A percentile compares a stretch with the other conserved stretches of the same genome.
Evolutionary conservation across 2,797 vertebrate species (phyloP).

Genomic region (Eidolon dupreanum): DNA sequence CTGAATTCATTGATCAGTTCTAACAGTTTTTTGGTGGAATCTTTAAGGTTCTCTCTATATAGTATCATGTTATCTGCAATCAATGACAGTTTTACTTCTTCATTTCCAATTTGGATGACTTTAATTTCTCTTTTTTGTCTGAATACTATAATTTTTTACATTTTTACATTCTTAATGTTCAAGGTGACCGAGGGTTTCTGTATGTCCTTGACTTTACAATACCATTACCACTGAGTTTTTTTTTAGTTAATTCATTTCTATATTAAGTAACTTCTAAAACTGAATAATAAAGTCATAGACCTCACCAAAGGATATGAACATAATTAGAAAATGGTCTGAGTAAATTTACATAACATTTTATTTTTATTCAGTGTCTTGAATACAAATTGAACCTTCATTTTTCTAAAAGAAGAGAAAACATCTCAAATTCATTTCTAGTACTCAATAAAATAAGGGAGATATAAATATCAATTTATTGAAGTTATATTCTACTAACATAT

Average conservation of each 20-base stretch:
- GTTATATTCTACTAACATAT: neutral
- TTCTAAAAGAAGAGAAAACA: neutral
- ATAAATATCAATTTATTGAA: neutral
- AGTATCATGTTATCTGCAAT: too few relatives aligned
- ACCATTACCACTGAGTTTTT: neutral
- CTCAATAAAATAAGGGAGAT: neutral
- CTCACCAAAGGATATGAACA: neutral
- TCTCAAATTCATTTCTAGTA: neutral
- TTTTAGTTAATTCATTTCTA: neutral
- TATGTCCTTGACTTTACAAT: neutral
- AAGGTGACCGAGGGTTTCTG: neutral
- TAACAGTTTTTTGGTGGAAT: too few relatives aligned
- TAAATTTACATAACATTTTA: neutral
- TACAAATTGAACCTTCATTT: neutral
- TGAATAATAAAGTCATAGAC: neutral
- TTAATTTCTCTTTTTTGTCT: too few relatives aligned
- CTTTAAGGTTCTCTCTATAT: too few relatives aligned
- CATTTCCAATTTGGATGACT: too few relatives aligned
- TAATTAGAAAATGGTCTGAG: neutral
- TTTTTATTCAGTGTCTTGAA: neutral
- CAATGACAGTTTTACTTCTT: too few relatives aligned
- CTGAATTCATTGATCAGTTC: too few relatives aligned
- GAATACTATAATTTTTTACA: too few relatives aligned
- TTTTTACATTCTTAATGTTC: conserved; percentile 52
- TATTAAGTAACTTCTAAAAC: neutral